Conservation (phyloP, 2,888 invertebrate species). For the Plutella xylostella region DNA sequence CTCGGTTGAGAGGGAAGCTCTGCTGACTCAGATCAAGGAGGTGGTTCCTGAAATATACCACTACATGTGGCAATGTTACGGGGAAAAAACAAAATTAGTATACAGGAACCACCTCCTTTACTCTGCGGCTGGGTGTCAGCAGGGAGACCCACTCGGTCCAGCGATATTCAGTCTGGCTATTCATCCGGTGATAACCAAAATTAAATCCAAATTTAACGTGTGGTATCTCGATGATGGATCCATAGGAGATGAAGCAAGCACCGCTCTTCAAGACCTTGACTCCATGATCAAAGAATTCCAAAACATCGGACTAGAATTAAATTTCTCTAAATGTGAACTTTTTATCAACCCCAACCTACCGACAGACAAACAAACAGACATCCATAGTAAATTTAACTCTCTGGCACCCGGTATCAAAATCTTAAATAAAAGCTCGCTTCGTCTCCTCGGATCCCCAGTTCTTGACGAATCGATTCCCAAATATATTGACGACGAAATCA, state of each 20-base stretch:
- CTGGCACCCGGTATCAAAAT: too few species aligned
- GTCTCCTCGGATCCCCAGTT: too few species aligned
- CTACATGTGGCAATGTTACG: conserved; percentile 1
- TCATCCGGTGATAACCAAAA: background rate
- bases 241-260: background rate
- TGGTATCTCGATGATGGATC: conserved; percentile 2
- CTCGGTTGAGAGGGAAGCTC: background rate
- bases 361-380: too few species aligned
- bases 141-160: conserved; percentile 1
- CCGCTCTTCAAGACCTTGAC: background rate
- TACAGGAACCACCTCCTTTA: background rate
- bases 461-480: too few species aligned
- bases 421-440: too few species aligned
- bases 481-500: too few species aligned
- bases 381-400: too few species aligned
- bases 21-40: background rate
- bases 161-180: background rate
- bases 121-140: background rate
- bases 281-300: background rate
- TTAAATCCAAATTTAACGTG: background rate
- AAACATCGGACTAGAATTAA: background rate
- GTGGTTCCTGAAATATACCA: background rate
- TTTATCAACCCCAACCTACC: too few species aligned
- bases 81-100: background rate
- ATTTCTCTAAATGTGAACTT: background rate